Evolutionary conservation across 2,888 invertebrate species (phyloP), one percentile per base, ranked within the genome.

Genomic region (Drosophila peninsularis): DNA sequence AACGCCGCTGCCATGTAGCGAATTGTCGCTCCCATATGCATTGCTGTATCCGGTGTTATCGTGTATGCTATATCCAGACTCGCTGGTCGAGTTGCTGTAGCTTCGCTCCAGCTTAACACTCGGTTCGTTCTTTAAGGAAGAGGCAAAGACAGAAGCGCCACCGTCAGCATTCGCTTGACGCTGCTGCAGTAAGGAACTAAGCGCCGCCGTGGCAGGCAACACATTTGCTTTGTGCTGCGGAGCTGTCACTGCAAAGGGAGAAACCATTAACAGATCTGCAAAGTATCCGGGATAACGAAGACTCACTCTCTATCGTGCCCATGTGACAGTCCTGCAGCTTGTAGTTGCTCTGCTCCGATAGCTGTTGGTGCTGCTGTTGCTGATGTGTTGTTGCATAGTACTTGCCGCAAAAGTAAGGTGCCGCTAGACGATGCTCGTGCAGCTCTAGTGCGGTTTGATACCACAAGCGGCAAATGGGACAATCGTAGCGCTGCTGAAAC

Each of bases 391-490:
- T 54, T 24, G 61, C 58, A 57, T 90, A 91, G 71, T 88, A 91
- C 71, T 90, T 91, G 32, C 90, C 90, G 57, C 90, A 91, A 57
- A 89, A 90, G 57, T 90, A 90, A n/a, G 91, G 91, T 9, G 90
- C 89, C 19, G 83, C 82, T 54, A 90, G 21, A 7, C 91, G 90
- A 75, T 91, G 90, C 55, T 90, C 86, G 58, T 91, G 90, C 58
- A 91, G 57, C 58, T 91, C 90, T n/a, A 72, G 37, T 9, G 90
- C 80, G n/a, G 86, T 88, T 60, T 89, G 89, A 57, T 91, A 91
- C 87, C 91, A 91, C 58, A 90, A 64, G 3, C 90, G 91, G 54
- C 90, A 91, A 34, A 91, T 77, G 39, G 90, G 88, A 21, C 90
- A 91, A 78, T 91, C 90, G 63, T 70, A 91, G 37, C 91, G 91